Conservation (phyloP, 37 sponge, comb jelly and placozoan species). For the Lycopodina hypogea region DNA sequence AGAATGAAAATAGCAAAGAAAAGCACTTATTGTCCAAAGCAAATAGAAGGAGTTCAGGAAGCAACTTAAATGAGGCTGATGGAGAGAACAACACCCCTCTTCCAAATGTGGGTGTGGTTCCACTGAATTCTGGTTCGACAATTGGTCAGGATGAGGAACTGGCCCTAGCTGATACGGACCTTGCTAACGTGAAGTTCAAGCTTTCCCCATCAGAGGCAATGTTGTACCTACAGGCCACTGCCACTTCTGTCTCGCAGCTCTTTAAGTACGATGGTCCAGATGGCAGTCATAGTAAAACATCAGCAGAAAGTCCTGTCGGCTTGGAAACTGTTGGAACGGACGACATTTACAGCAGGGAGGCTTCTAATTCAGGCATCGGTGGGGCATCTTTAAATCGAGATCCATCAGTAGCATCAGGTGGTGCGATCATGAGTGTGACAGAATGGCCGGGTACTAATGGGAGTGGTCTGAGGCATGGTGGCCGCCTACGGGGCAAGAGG, state of each 20-base stretch:
- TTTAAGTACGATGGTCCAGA: constrained; percentile 43
- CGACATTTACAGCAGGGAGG: too few relatives aligned
- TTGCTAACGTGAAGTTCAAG: constrained; percentile 54
- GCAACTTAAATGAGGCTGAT: background rate
- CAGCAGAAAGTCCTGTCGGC: constrained; percentile 8
- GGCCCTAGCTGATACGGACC: constrained; percentile 25
- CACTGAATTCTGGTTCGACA: background rate
- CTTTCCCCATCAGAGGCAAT: constrained; percentile 23
- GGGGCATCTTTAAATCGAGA: background rate
- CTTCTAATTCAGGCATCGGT: constrained; percentile 6
- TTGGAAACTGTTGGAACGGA: background rate
- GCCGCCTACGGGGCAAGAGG: background rate
- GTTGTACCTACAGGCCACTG: constrained; percentile 21
- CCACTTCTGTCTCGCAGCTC: constrained; percentile 28
- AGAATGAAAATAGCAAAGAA: too few relatives aligned
- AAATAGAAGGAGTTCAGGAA: background rate
- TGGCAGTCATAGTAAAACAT: constrained; percentile 6
- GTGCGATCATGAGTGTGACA: background rate
- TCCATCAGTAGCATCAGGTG: background rate
- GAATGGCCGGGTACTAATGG: background rate
- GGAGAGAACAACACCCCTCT: background rate
- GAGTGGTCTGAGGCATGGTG: background rate
- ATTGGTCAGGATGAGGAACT: constrained; percentile 11
- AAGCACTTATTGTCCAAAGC: too few relatives aligned
- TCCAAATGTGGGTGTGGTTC: background rate